phyloP scores from a whole-genome alignment of 2,113 vertebrate species.

The Ifrita kowaldi region DNA sequence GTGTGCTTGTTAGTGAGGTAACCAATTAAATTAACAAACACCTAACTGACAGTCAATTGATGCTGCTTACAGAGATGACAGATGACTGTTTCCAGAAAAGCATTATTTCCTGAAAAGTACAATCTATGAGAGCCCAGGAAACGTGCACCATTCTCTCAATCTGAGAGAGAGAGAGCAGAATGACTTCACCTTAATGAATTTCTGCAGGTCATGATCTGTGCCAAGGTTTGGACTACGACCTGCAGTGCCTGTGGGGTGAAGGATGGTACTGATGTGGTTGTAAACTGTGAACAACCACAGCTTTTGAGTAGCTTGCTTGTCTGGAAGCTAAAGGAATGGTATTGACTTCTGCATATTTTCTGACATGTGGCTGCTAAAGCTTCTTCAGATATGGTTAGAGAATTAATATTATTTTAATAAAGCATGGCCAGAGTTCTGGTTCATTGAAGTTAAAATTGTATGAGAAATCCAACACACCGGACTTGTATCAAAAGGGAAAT shows the following conservation, averaged over 20 bases:
- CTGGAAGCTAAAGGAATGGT: neutral
- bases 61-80: neutral
- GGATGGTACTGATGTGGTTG: neutral
- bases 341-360: neutral
- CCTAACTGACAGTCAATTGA: neutral
- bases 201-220: neutral
- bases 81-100: neutral
- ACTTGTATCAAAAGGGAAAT: neutral
- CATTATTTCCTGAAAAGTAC: neutral
- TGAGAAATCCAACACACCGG: neutral
- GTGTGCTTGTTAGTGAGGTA: neutral
- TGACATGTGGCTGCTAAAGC: neutral
- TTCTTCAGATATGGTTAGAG: neutral
- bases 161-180: neutral
- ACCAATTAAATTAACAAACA: neutral
- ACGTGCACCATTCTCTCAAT: neutral
- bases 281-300: neutral
- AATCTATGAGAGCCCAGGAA: neutral
- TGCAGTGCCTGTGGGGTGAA: neutral
- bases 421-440: neutral
- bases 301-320: neutral
- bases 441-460: neutral
- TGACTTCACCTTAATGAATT: neutral
- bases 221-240: neutral
- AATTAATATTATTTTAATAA: neutral